Conservation (phyloP, 2,888 invertebrate species). For the Lottia gigantea region DNA sequence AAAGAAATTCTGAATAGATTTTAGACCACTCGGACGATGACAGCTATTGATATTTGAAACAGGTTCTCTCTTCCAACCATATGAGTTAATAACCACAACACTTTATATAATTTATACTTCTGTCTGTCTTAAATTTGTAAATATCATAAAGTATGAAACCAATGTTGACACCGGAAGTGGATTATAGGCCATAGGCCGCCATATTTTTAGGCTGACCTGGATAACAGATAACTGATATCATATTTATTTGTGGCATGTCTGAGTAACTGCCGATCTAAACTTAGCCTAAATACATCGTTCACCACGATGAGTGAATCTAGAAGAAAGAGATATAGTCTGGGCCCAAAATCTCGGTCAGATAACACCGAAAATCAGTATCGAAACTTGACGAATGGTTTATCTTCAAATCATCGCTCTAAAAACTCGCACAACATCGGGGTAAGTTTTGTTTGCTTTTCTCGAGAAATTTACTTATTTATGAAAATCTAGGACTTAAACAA, state of each 20-base stretch:
- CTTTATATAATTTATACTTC: too few relatives aligned
- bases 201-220: constrained; percentile 26
- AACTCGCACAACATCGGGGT: constrained; percentile 25
- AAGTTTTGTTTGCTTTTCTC: constrained; percentile 17
- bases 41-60: too few relatives aligned
- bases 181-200: neutral
- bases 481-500: too few relatives aligned
- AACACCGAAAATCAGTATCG: constrained; percentile 43
- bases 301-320: constrained; percentile 55
- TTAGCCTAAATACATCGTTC: constrained; percentile 14
- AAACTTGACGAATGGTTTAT: constrained; percentile 19
- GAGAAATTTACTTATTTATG: too few relatives aligned
- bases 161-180: neutral
- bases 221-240: constrained; percentile 27
- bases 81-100: too few relatives aligned
- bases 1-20: too few relatives aligned
- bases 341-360: constrained; percentile 47
- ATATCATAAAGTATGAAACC: too few relatives aligned
- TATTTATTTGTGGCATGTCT: constrained; percentile 35
- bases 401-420: constrained; percentile 27
- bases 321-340: constrained; percentile 47
- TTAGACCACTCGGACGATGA: too few relatives aligned
- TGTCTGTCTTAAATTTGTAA: too few relatives aligned
- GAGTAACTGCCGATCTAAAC: constrained; percentile 26
- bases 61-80: too few relatives aligned